Base-by-base conservation (phyloP, 2,113 vertebrate genomes). In the Mormyrus iriodes region DNA sequence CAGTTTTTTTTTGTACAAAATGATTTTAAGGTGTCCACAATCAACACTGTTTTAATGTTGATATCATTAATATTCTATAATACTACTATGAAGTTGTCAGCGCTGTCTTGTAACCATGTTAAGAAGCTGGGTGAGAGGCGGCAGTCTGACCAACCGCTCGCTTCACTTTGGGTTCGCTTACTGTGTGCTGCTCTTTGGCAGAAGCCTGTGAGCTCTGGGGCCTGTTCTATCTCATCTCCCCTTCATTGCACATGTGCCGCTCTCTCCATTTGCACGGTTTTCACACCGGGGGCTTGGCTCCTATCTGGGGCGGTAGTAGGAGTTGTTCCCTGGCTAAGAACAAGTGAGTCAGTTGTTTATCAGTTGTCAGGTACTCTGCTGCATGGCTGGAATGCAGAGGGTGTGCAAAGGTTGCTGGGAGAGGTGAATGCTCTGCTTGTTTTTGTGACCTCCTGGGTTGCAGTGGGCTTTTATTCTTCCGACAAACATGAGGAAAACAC, bases 351-450 rank as follows among this genome's bases (percentile, higher is more conserved):
- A 83, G 92, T 93, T 92, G 93, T 91, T 92, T 90, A 91, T 92
- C 76, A 87, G 89, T 90, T 90, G 87, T 91, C 92, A 94, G 93
- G 93, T 94, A 94, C 92, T 91, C 90, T 79, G 93, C 92, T 94
- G 94, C 92, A 92, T 85, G 82, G 90, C 90, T 91, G 90, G 87
- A 93, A 93, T 93, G 93, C 92, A 91, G 92, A 91, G 42, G 85
- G 89, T 91, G 90, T 79, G 61, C 69, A 92, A 94, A 92, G 91
- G 92, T 88, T 91, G 90, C 92, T 90, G 90, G 86, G 91, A 92
- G 58, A 88, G 91, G 90, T 93, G 86, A 89, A 86, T 31, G 49
- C 82, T 88, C 82, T 42, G 76, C 53, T 86, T 92, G 92, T 93
- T 94, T 92, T 91, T 91, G 91, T 93, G 89, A 89, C 86, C 76